Evolutionary conservation across 2,113 vertebrate species (phyloP).

Genomic region (Kryptolebias marmoratus): DNA sequence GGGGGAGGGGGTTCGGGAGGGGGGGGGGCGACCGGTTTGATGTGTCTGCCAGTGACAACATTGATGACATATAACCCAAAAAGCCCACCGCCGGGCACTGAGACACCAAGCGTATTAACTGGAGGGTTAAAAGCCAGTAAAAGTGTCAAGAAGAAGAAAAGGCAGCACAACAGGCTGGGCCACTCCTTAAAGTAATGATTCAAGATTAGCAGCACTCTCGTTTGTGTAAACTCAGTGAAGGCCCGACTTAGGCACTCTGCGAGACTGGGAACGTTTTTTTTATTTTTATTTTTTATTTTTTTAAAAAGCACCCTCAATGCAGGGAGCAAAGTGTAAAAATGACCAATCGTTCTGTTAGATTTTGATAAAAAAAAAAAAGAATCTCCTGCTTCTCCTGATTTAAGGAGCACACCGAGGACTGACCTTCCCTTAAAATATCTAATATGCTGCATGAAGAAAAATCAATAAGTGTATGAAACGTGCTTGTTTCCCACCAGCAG

Average conservation of each 20-base stretch:
- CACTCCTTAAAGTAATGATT: constrained; percentile 1
- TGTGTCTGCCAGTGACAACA: constrained; percentile 36
- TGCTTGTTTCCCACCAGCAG: too few relatives aligned
- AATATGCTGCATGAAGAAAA: too few relatives aligned
- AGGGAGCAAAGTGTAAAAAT: too few relatives aligned
- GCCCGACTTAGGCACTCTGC: neutral
- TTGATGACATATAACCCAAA: constrained; percentile 20
- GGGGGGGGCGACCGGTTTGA: constrained; percentile 36
- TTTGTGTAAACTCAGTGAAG: neutral
- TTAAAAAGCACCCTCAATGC: too few relatives aligned
- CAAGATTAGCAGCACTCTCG: neutral
- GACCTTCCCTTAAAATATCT: too few relatives aligned
- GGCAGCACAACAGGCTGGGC: neutral
- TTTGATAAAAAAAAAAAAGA: too few relatives aligned
- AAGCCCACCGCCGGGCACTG: neutral
- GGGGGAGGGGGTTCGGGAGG: neutral
- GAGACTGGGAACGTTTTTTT: neutral
- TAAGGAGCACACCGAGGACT: too few relatives aligned
- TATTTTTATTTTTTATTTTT: too few relatives aligned
- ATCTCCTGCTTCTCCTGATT: too few relatives aligned
- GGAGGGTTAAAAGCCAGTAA: constrained; percentile 10
- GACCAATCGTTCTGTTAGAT: too few relatives aligned
- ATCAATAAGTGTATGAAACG: too few relatives aligned
- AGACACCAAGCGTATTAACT: neutral
- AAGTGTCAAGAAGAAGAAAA: constrained; percentile 19